These are phyloP conservation scores for Lichenostomus cassidix DNA, from an alignment of 2,113 vertebrate genomes.

Conservation along the genomic window DNA sequence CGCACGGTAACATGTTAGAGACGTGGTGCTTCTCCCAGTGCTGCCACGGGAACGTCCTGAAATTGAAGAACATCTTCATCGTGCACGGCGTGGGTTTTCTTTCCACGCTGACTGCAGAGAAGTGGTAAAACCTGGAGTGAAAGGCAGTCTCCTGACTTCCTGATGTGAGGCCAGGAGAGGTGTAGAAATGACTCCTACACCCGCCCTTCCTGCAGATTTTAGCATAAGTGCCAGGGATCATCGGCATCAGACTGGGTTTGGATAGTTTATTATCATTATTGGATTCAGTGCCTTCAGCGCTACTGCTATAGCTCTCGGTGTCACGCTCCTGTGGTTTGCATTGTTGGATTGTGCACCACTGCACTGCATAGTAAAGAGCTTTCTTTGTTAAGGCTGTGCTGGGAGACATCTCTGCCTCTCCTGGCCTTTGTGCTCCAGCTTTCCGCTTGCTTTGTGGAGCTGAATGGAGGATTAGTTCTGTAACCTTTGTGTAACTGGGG, in stretches of 20 bases:
- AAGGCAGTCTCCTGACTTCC: background rate
- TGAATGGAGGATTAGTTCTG: background rate
- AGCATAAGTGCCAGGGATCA: background rate
- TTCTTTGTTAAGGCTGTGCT: background rate
- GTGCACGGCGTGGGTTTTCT: fast-evolving
- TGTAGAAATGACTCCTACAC: background rate
- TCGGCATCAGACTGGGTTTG: background rate
- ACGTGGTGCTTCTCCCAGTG: background rate
- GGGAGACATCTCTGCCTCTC: background rate
- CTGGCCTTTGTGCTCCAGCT: background rate
- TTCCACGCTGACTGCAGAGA: background rate
- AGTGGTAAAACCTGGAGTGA: background rate
- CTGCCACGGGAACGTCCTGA: background rate
- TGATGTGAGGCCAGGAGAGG: background rate
- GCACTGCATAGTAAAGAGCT: background rate
- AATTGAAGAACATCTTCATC: background rate
- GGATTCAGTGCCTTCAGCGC: background rate
- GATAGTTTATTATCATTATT: fast-evolving
- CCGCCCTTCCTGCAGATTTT: background rate
- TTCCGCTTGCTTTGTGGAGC: background rate
- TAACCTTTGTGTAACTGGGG: background rate
- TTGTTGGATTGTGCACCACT: background rate
- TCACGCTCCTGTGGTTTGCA: fast-evolving
- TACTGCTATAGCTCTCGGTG: fast-evolving
- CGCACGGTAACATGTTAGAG: fast-evolving